These are phyloP conservation scores for Anseranas semipalmata DNA, from an alignment of 2,113 vertebrate species.

Conservation along the genomic window DNA sequence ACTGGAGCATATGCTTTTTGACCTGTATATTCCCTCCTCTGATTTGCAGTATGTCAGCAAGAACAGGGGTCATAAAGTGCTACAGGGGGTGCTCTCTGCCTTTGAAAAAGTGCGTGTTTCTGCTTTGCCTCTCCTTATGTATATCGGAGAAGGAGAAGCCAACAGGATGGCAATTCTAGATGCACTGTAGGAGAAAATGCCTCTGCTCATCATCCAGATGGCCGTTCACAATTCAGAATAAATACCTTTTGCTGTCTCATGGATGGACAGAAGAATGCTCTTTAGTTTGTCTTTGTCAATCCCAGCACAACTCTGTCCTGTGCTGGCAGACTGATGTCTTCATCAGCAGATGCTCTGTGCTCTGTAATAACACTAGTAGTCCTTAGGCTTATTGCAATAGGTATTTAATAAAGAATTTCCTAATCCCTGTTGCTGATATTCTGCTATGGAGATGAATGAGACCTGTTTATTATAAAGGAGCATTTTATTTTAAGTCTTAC, in stretches of 20 bases:
- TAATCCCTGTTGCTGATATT: neutral
- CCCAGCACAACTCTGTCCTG: neutral
- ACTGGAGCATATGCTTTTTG: neutral
- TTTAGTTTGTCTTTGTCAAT: neutral
- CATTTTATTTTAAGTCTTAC: neutral
- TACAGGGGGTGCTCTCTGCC: neutral
- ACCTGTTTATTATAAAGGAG: neutral
- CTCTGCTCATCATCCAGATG: neutral
- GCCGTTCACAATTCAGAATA: neutral
- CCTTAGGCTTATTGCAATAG: neutral
- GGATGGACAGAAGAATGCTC: neutral
- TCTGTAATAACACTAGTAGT: neutral
- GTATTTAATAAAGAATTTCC: neutral
- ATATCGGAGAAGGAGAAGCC: neutral
- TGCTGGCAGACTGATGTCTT: neutral
- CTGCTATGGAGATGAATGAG: neutral
- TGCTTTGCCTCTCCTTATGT: neutral
- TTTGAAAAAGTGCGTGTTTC: neutral
- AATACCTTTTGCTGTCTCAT: neutral
- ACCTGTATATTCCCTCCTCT: neutral
- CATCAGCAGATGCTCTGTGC: neutral
- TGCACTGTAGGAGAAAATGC: neutral
- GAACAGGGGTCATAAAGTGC: neutral
- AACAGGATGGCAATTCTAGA: neutral
- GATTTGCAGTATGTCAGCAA: neutral